Conservation (phyloP, 2,113 vertebrate species). For the Corydoras sp. region DNA sequence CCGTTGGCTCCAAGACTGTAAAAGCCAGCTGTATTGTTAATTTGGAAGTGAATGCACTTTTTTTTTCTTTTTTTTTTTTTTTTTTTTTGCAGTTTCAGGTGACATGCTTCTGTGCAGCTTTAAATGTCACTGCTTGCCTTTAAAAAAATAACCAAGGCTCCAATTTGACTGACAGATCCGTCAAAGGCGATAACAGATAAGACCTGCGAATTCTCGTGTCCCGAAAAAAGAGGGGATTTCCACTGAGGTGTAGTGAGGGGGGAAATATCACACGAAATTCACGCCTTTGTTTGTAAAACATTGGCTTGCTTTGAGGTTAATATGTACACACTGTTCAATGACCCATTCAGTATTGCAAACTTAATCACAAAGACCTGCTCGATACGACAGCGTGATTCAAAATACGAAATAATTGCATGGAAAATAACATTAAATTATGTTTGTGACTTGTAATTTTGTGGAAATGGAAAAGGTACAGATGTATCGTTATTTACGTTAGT, state of each 20-base stretch:
- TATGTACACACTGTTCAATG: slow-evolving; percentile 34
- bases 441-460: too few species aligned
- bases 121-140: background rate
- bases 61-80: slow-evolving; percentile 9
- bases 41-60: background rate
- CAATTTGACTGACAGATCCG: background rate
- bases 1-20: too few species aligned
- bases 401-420: background rate
- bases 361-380: background rate
- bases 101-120: background rate
- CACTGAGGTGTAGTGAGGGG: background rate
- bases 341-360: slow-evolving; percentile 9
- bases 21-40: too few species aligned
- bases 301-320: slow-evolving; percentile 30
- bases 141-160: background rate
- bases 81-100: background rate
- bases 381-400: background rate
- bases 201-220: slow-evolving; percentile 8
- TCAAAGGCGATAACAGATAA: slow-evolving; percentile 2
- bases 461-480: too few species aligned
- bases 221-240: slow-evolving; percentile 34
- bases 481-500: too few species aligned
- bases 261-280: slow-evolving; percentile 9
- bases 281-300: slow-evolving; percentile 27
- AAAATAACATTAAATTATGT: too few species aligned